Evolutionary conservation across 2,797 vertebrate species (phyloP), one percentile per base, ranked within the genome.

Genomic region (Pantherophis vulpinus): DNA sequence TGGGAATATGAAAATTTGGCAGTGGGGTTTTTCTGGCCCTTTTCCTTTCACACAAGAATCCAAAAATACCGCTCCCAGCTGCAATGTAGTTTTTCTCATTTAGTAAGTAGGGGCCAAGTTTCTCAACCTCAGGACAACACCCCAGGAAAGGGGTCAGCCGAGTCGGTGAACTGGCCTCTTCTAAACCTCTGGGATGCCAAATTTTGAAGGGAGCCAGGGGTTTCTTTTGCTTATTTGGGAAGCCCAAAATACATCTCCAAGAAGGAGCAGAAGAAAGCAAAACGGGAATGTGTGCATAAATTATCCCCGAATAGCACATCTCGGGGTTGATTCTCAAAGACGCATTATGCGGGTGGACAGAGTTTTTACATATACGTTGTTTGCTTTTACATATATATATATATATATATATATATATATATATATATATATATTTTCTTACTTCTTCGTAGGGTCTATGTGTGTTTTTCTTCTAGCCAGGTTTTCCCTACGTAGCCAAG

Each of bases 1-100:
- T 90, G 79, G 61, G 79, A 93, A 90, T 91, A 55, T 32, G 32
- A 51, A 42, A 89, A 54, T 91, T 61, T 93, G 88, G 91, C 91
- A 92, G 37, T 87, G 37, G 54, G 61, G 47, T 14, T 51, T 56
- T 10, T 14, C 5, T 20, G 87, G 47, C 89, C 9, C 60, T 63
- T 63, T 27, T 29, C 55, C 61, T 70, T 90, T 92, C 91, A 87
- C 59, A 54, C 79, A 92, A 61, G 79, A 88, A 92, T 55, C 74
- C 83, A 59, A 92, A 91, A 94, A 94, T 87, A 92, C 32, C 86
- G 29, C 74, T 70, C 74, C 86, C 74, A 5, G 27, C 37, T 58
- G 20, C 27, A 25, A 29, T 90, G 87, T 42, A 47, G 58, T 59
- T 56, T 29, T 42, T 54, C n/a, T 11, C 37, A 88, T 70, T n/a